Evolutionary conservation across 2,888 invertebrate species (phyloP).

Genomic region (Lottia gigantea): DNA sequence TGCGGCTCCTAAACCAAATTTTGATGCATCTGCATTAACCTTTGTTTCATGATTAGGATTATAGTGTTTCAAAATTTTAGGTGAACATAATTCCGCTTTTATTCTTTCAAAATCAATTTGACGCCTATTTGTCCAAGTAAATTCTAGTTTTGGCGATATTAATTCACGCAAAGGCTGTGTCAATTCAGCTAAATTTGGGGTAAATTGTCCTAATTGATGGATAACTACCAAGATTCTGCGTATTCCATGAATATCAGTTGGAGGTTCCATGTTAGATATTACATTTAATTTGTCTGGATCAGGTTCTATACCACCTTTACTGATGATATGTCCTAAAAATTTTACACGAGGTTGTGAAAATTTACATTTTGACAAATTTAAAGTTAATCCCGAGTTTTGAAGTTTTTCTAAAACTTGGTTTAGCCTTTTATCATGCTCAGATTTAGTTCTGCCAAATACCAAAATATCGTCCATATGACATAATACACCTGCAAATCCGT

Average conservation of each 20-base stretch:
- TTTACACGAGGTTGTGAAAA: conserved; percentile 23
- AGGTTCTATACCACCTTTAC: conserved; percentile 19
- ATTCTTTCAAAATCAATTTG: too few species aligned
- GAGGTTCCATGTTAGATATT: not conserved
- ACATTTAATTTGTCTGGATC: conserved; percentile 18
- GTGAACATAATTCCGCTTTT: not conserved
- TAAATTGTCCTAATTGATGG: not conserved
- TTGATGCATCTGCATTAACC: not conserved
- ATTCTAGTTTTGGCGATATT: too few species aligned
- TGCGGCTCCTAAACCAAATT: not conserved
- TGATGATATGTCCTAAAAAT: conserved; percentile 32
- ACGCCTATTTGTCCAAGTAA: too few species aligned
- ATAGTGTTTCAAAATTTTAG: not conserved
- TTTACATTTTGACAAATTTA: conserved; percentile 30
- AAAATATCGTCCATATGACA: conserved; percentile 37
- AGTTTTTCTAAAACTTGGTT: conserved; percentile 14
- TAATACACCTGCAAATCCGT: conserved; percentile 25
- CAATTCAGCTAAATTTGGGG: too few species aligned
- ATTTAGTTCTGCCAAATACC: conserved; percentile 15
- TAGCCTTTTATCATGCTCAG: conserved; percentile 23
- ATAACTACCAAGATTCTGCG: not conserved
- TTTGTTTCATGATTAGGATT: not conserved
- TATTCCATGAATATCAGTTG: not conserved
- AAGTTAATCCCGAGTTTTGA: conserved; percentile 22
- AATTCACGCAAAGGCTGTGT: too few species aligned